Evolutionary conservation across 2,888 invertebrate species (phyloP).

Genomic region (Drosophila recens): DNA sequence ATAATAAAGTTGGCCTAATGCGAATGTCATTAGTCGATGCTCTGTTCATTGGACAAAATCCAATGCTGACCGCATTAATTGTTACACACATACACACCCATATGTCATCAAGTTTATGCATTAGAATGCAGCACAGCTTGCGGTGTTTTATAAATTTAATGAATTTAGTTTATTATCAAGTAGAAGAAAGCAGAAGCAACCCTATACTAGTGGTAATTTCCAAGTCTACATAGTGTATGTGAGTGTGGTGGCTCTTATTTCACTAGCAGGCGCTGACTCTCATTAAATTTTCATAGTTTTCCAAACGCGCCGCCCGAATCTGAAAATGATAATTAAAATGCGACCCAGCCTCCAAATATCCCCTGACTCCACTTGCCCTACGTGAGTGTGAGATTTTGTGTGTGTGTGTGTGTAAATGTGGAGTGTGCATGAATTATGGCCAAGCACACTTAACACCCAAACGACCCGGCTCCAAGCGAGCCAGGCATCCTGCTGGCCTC

Average conservation of each 20-base stretch:
- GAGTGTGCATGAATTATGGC: slow-evolving; percentile 70
- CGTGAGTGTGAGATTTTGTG: slow-evolving; percentile 14
- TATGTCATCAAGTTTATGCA: slow-evolving; percentile 61
- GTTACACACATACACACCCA: slow-evolving; percentile 1
- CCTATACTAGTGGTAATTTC: slow-evolving; percentile 12
- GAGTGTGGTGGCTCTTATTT: slow-evolving; percentile 68
- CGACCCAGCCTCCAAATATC: slow-evolving; percentile 32
- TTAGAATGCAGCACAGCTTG: slow-evolving; percentile 61
- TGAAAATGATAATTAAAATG: slow-evolving; percentile 78
- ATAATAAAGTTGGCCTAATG: not conserved
- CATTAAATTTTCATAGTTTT: slow-evolving; percentile 78
- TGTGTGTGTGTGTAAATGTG: slow-evolving; percentile 24
- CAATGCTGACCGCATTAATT: slow-evolving; percentile 16
- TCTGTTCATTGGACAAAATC: slow-evolving; percentile 7
- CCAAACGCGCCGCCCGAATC: slow-evolving; percentile 62
- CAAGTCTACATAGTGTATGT: not conserved
- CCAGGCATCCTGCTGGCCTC: slow-evolving; percentile 45
- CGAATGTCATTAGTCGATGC: slow-evolving; percentile 11
- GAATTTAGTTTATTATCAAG: slow-evolving; percentile 62
- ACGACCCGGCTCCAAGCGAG: slow-evolving; percentile 48
- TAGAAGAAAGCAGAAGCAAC: slow-evolving; percentile 15
- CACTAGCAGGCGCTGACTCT: slow-evolving; percentile 55
- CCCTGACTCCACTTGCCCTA: slow-evolving; percentile 11
- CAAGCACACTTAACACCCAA: slow-evolving; percentile 77
- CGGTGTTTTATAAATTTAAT: slow-evolving; percentile 48